Evolutionary conservation across 2,113 vertebrate species (phyloP).

Genomic region (Hemiprocne comata): DNA sequence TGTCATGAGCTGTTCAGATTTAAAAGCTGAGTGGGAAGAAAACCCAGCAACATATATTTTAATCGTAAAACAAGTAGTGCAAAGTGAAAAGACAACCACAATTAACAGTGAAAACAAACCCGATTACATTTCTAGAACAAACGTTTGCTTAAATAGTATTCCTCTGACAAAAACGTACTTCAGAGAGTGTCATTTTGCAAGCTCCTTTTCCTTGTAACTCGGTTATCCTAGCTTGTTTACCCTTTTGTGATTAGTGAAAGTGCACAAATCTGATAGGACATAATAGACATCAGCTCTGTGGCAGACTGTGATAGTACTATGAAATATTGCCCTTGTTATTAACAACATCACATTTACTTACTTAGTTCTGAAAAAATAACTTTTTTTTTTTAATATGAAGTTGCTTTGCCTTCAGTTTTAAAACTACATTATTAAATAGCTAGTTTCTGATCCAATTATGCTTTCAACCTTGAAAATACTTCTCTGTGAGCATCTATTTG

Average conservation of each 20-base stretch:
- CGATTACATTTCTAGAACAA: background rate
- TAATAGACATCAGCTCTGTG: background rate
- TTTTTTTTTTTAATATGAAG: background rate
- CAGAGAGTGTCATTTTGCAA: background rate
- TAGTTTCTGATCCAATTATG: background rate
- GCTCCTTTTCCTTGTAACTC: background rate
- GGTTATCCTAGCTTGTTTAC: background rate
- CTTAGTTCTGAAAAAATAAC: background rate
- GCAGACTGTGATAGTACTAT: background rate
- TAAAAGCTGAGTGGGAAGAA: background rate
- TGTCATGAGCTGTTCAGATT: background rate
- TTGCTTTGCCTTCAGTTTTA: background rate
- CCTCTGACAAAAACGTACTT: background rate
- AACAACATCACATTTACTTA: background rate
- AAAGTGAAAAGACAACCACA: background rate
- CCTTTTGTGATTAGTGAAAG: background rate
- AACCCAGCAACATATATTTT: background rate
- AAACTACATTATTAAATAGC: background rate
- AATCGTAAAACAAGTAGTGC: background rate
- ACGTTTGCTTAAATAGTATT: background rate
- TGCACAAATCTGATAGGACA: background rate
- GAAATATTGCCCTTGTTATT: background rate
- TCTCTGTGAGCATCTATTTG: background rate
- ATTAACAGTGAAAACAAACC: background rate
- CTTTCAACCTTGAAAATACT: conserved; percentile 19